These are phyloP conservation scores for Diaperis boleti DNA, from an alignment of 2,888 invertebrate genomes.

Conservation along the genomic window DNA sequence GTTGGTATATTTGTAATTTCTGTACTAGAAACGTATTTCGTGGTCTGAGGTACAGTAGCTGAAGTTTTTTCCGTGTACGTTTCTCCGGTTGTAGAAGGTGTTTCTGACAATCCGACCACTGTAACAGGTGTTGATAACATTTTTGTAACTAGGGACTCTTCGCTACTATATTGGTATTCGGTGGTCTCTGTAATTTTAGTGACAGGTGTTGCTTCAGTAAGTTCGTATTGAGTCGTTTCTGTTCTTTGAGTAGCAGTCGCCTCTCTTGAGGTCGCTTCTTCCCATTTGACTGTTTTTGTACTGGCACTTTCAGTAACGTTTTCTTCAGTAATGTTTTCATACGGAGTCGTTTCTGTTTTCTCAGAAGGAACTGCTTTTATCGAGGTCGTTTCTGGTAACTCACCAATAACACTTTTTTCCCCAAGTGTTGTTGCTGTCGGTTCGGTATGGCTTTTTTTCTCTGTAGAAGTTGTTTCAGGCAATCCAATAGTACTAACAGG, in stretches of 20 bases:
- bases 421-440: not conserved
- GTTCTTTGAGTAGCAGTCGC: no score
- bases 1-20: constrained; percentile 11
- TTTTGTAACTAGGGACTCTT: not conserved
- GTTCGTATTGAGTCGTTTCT: no score
- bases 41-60: not conserved
- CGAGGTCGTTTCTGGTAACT: not conserved
- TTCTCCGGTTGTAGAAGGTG: not conserved
- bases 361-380: not conserved
- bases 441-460: not conserved
- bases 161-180: no score
- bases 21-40: not conserved
- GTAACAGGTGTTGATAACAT: not conserved
- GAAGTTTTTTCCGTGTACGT: not conserved
- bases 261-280: no score
- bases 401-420: no score
- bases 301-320: no score
- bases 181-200: not conserved
- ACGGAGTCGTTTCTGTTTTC: not conserved
- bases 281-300: no score
- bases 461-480: constrained; percentile 2
- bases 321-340: no score
- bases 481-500: constrained; percentile 10
- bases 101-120: not conserved
- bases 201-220: not conserved